These are phyloP conservation scores for Diabrotica undecimpunctata DNA, from an alignment of 1,140 invertebrate species.

Conservation along the genomic window DNA sequence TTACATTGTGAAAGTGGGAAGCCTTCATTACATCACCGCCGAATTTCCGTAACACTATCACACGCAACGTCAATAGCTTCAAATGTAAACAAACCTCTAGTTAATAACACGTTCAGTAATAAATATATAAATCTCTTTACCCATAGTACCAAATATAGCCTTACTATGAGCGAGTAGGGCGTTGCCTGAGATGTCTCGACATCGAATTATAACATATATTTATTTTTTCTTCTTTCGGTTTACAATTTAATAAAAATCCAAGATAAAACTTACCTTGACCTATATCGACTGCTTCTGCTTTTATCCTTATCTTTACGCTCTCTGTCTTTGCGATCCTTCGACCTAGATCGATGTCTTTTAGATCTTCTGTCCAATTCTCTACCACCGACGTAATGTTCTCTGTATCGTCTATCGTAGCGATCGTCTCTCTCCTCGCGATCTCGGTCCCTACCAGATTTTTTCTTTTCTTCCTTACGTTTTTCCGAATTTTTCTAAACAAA, in stretches of 20 bases:
- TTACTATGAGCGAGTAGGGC: too few species aligned
- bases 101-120: too few species aligned
- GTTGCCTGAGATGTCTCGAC: too few species aligned
- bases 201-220: too few species aligned
- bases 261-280: slow-evolving; percentile 13
- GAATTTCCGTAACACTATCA: too few species aligned
- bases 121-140: too few species aligned
- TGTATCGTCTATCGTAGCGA: slow-evolving; percentile 51
- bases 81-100: too few species aligned
- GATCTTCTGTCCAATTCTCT: slow-evolving; percentile 64
- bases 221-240: neutral
- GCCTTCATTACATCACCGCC: too few species aligned
- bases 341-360: slow-evolving; percentile 59
- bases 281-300: slow-evolving; percentile 18
- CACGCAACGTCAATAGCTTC: too few species aligned
- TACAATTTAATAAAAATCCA: too few species aligned
- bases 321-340: slow-evolving; percentile 49
- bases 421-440: slow-evolving; percentile 58
- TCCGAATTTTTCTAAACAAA: slow-evolving; percentile 56
- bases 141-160: too few species aligned
- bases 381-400: slow-evolving; percentile 62
- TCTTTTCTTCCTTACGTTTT: slow-evolving; percentile 66
- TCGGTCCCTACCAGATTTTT: slow-evolving; percentile 55
- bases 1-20: too few species aligned
- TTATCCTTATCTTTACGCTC: slow-evolving; percentile 30